Conservation (phyloP, 2,797 vertebrate genomes). For the Catharus ustulatus region DNA sequence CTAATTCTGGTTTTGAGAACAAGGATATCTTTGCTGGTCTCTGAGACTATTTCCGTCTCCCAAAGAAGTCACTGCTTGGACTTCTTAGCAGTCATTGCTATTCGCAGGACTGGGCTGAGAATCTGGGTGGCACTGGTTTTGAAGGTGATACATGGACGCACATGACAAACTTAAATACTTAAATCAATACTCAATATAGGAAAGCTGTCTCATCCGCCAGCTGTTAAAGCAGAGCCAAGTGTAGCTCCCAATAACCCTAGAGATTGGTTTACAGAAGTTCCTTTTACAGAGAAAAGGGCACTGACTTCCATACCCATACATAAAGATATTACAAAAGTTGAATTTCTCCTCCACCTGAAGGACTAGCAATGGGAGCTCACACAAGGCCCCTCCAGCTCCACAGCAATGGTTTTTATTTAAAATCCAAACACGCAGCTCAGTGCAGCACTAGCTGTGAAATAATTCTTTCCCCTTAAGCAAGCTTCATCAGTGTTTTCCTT, state of each 20-base stretch:
- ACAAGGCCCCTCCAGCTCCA: neutral
- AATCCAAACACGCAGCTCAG: neutral
- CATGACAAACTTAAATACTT: neutral
- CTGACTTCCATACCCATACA: neutral
- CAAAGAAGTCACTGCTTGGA: neutral
- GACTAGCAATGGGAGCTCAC: neutral
- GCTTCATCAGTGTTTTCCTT: neutral
- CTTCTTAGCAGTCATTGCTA: neutral
- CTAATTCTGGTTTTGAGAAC: neutral
- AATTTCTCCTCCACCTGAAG: neutral
- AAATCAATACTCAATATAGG: neutral
- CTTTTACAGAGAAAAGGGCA: neutral
- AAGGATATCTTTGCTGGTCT: neutral
- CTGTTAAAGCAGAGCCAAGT: neutral
- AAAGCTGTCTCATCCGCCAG: neutral
- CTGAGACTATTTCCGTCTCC: neutral
- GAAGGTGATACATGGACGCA: neutral
- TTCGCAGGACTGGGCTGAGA: neutral
- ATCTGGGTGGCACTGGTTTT: neutral
- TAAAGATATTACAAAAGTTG: neutral
- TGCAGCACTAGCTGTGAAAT: slow-evolving; percentile 8
- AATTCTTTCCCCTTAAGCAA: slow-evolving; percentile 29
- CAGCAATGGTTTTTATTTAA: slow-evolving; percentile 1
- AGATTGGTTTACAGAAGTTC: neutral
- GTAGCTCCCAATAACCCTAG: neutral